phyloP scores from a whole-genome alignment of 2,888 invertebrate genomes.

The Sphaeridia pumilis region DNA sequence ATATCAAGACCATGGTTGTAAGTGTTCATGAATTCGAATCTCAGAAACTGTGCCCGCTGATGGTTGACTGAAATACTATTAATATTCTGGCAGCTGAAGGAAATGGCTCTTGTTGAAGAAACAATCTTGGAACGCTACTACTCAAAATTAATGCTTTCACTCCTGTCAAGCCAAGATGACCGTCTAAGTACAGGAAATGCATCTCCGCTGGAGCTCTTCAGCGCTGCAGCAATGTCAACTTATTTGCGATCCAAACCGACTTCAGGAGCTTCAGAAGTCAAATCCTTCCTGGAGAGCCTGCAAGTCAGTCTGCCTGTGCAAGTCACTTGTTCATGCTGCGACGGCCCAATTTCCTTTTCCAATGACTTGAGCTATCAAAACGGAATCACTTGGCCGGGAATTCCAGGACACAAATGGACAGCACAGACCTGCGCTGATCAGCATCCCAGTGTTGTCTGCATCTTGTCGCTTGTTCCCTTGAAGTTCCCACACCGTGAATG shows the following conservation, averaged over 20 bases:
- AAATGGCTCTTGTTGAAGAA: conserved; percentile 5
- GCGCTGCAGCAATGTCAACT: neutral
- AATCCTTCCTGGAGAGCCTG: neutral
- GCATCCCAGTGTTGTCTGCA: conserved; percentile 10
- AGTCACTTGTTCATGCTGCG: conserved; percentile 7
- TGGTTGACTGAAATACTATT: neutral
- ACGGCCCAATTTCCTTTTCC: conserved; percentile 1
- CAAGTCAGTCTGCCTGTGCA: neutral
- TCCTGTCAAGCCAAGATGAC: neutral
- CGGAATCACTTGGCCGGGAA: conserved; percentile 1
- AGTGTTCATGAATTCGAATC: neutral
- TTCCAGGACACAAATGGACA: conserved; percentile 15
- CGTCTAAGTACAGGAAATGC: neutral
- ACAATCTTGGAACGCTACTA: conserved; percentile 5
- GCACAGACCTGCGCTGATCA: conserved; percentile 10
- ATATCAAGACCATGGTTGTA: neutral
- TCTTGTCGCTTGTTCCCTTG: conserved; percentile 9
- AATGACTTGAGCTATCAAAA: neutral
- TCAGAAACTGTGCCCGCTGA: neutral
- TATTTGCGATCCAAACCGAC: conserved; percentile 9
- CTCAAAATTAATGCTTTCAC: neutral
- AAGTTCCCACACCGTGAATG: conserved; percentile 2
- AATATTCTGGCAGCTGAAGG: neutral
- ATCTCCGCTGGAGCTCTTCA: neutral
- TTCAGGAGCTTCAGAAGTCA: neutral